Percentiles rank a stretch among this genome's conserved stretches.
These are phyloP conservation scores for Tor tambroides DNA, from an alignment of 2,113 vertebrate species.

Conservation along the genomic window DNA sequence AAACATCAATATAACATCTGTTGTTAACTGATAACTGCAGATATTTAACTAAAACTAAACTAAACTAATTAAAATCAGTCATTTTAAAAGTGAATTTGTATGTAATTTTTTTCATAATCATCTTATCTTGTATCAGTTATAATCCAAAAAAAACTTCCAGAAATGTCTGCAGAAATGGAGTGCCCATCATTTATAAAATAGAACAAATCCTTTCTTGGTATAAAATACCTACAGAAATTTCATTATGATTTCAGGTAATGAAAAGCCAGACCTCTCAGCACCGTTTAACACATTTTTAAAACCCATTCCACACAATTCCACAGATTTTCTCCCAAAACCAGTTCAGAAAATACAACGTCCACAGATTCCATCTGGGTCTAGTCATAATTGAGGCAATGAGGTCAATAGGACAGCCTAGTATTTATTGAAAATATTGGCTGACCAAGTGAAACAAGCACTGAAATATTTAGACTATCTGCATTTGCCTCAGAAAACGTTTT, in stretches of 20 bases:
- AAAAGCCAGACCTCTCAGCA: background rate
- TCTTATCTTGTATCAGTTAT: background rate
- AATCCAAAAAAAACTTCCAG: background rate
- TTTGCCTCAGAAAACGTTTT: constrained; percentile 60
- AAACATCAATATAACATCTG: background rate
- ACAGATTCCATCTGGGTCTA: background rate
- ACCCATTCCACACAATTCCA: background rate
- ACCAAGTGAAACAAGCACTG: constrained; percentile 32
- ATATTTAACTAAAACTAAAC: background rate
- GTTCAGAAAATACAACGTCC: background rate
- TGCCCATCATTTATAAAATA: background rate
- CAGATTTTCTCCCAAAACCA: background rate
- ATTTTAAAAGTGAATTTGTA: background rate
- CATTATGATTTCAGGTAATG: background rate
- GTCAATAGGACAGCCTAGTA: background rate
- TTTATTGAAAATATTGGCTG: constrained; percentile 54
- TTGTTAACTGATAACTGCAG: background rate
- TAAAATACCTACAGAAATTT: background rate
- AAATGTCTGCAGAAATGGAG: background rate
- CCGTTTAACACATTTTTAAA: background rate
- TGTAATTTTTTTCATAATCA: background rate
- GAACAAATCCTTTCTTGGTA: background rate
- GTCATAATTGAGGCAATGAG: background rate
- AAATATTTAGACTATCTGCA: constrained; percentile 50
- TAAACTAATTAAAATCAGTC: background rate